These are phyloP conservation scores for Nemurella pictetii DNA, from an alignment of 2,888 invertebrate species.

Conservation along the genomic window DNA sequence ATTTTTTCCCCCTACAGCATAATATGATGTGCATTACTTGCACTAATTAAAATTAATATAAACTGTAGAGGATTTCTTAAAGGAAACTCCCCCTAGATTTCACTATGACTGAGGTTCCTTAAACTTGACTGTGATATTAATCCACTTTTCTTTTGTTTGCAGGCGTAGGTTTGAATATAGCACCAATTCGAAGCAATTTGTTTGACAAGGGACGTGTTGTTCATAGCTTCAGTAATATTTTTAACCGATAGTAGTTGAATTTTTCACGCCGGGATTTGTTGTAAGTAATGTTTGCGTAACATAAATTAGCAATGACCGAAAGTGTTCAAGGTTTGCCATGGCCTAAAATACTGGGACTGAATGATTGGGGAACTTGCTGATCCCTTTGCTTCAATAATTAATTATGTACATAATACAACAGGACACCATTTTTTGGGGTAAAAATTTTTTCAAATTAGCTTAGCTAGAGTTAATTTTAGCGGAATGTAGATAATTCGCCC, in stretches of 20 bases:
- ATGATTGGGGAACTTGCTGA: conserved; percentile 25
- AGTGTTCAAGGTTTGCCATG: conserved; percentile 40
- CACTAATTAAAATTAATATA: no score
- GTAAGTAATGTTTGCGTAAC: not conserved
- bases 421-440: conserved; percentile 30
- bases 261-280: conserved; percentile 34
- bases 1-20: no score
- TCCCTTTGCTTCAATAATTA: conserved; percentile 19
- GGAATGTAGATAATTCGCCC: not conserved
- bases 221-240: conserved; percentile 38
- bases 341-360: conserved; percentile 35
- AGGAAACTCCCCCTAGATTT: no score
- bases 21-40: no score
- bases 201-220: conserved; percentile 35
- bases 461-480: not conserved
- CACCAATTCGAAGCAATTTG: conserved; percentile 50
- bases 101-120: no score
- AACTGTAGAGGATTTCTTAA: no score
- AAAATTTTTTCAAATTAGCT: conserved; percentile 13
- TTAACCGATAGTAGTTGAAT: conserved; percentile 34
- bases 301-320: conserved; percentile 39
- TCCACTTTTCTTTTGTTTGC: conserved; percentile 28
- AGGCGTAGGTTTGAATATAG: conserved; percentile 39
- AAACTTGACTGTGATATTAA: no score
- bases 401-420: conserved; percentile 22